Evolutionary conservation across 1,140 invertebrate genomes (phyloP).

Genomic region (Eurosta solidaginis): DNA sequence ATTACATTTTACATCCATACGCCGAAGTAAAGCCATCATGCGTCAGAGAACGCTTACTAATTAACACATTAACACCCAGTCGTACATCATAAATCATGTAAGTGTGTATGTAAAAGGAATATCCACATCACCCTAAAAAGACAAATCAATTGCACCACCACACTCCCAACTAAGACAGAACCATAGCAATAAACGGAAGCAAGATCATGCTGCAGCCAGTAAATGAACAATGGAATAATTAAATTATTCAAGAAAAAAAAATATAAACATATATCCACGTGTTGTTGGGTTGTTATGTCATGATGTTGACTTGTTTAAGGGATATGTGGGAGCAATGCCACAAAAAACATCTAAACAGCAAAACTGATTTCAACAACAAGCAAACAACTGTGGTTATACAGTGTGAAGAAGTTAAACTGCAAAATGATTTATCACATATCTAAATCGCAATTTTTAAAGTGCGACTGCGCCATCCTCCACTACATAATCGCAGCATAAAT

Average conservation of each 20-base stretch:
- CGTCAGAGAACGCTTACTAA: slow-evolving; percentile 21
- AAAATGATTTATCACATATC: too few species aligned
- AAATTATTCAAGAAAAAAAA: background rate
- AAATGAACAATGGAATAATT: background rate
- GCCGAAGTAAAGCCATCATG: background rate
- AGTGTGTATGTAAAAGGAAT: background rate
- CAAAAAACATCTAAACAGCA: too few species aligned
- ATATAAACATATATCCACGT: background rate
- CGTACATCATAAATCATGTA: slow-evolving; percentile 28
- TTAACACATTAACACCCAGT: slow-evolving; percentile 29
- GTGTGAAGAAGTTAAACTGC: too few species aligned
- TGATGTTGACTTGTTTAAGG: too few species aligned
- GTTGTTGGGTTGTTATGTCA: too few species aligned
- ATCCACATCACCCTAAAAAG: background rate
- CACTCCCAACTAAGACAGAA: too few species aligned
- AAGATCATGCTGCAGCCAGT: background rate
- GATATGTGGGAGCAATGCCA: too few species aligned
- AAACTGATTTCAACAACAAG: too few species aligned
- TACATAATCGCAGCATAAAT: too few species aligned
- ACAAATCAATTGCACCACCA: background rate
- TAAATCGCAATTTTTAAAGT: too few species aligned
- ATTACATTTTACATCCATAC: background rate
- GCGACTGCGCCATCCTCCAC: too few species aligned
- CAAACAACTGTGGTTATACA: too few species aligned
- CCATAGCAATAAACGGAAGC: background rate